These are phyloP conservation scores for Pipa parva DNA, from an alignment of 2,113 vertebrate genomes.

Conservation along the genomic window DNA sequence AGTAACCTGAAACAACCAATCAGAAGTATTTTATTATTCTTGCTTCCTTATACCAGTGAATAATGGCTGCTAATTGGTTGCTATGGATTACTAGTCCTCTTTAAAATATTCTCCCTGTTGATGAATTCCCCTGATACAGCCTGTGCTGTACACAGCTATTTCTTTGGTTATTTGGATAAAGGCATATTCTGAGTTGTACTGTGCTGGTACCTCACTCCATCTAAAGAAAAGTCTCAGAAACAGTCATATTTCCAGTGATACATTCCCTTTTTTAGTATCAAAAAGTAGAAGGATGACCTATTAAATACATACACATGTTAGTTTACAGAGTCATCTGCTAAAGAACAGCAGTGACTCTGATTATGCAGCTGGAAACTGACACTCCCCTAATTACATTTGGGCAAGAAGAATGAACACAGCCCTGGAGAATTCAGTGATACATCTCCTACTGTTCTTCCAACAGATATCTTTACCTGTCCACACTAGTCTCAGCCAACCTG, in stretches of 20 bases:
- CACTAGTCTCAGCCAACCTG: slow-evolving; percentile 88
- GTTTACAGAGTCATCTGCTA: not conserved
- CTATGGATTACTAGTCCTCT: too few species aligned
- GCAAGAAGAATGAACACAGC: not conserved
- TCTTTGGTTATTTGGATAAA: not conserved
- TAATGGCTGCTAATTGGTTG: too few species aligned
- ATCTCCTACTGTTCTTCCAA: too few species aligned
- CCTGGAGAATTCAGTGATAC: too few species aligned
- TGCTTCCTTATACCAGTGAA: too few species aligned
- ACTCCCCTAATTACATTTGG: not conserved
- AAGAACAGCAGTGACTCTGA: not conserved
- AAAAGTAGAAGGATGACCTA: not conserved
- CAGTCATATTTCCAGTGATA: not conserved
- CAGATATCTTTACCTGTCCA: slow-evolving; percentile 70
- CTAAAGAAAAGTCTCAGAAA: not conserved
- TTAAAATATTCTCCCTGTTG: too few species aligned
- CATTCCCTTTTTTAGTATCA: not conserved
- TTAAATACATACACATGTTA: too few species aligned
- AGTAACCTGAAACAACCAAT: too few species aligned
- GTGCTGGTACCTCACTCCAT: not conserved
- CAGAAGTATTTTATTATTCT: too few species aligned
- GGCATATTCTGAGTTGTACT: not conserved
- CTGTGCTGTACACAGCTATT: not conserved
- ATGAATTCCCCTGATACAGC: too few species aligned
- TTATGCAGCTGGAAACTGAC: not conserved